Base-by-base conservation (phyloP, 2,888 invertebrate species). In the Chironomus riparius region DNA sequence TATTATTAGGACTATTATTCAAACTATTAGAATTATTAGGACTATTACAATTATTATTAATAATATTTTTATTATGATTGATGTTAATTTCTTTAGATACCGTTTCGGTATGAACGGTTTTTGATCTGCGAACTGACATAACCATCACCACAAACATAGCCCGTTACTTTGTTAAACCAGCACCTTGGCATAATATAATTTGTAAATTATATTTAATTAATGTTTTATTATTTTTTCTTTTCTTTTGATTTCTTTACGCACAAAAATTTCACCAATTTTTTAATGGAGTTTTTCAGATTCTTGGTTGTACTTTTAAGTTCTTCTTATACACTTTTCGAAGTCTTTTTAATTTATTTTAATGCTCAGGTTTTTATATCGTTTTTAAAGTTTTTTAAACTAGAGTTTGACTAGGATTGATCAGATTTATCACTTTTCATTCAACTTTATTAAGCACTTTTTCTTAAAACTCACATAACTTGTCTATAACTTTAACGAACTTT, bases 61-160 rank as follows among this genome's bases (percentile, higher is more conserved):
- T 28, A 28, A 28, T 24, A 24, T 24, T 28, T 28, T 28, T 28
- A 28, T 62, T 77, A 21, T 74, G 76, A 18, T 65, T 70, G 70
- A 74, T 70, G 76, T 48, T 61, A 71, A 76, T 48, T 70, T 76
- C 78, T 69, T 77, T 77, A 76, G 78, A 77, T 77, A 77, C 78
- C 78, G 78, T 78, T 76, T 78, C 78, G 78, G 79, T 78, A 79
- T 78, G 78, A 79, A 79, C 79, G 79, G 79, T 78, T 78, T 79
- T 78, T 77, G 79, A 77, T 78, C 78, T 78, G 78, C 78, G 79
- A 78, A 78, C 79, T 78, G 79, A 78, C 79, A 68, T 74, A 65
- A 79, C 78, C 79, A 79, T 79, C 78, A 79, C 79, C 78, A 79
- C 79, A 79, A 79, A 79, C 79, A 79, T 79, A 79, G 79, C 79